phyloP scores from a whole-genome alignment of 2,113 vertebrate species.

The Micronycteris hirsuta region DNA sequence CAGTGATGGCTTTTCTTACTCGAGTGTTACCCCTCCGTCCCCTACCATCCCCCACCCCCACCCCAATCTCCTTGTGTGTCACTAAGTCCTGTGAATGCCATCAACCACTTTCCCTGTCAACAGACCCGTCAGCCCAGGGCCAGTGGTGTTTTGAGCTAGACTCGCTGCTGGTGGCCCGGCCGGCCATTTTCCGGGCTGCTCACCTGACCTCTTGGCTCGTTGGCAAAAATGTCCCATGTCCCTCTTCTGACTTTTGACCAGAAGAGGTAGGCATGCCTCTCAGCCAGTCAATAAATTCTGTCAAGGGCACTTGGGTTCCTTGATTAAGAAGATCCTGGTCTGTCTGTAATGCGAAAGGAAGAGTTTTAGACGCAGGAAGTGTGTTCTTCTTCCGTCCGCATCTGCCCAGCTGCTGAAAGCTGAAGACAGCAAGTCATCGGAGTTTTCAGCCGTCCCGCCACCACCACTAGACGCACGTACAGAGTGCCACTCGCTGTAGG shows the following conservation, averaged over 20 bases:
- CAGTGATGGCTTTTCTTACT: background rate
- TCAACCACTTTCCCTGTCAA: rapidly evolving
- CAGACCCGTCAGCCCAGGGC: rapidly evolving
- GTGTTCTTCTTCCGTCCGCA: background rate
- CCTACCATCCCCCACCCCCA: background rate
- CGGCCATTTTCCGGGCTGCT: rapidly evolving
- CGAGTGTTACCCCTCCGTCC: background rate
- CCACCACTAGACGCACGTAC: background rate
- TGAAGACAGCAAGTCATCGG: background rate
- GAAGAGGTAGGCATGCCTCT: background rate
- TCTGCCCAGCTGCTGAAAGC: background rate
- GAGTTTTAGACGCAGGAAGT: background rate
- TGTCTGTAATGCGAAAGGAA: background rate
- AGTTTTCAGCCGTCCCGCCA: background rate
- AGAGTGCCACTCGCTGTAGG: background rate
- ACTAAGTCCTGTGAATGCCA: background rate
- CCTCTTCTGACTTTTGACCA: background rate
- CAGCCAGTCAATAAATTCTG: background rate
- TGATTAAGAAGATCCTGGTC: background rate
- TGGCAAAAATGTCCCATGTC: background rate
- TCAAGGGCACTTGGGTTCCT: background rate
- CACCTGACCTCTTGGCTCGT: background rate
- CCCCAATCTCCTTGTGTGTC: background rate
- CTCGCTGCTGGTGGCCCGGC: rapidly evolving
- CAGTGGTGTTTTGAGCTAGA: background rate